Evolutionary conservation across 2,113 vertebrate genomes (phyloP).

Genomic region (Procapra przewalskii): DNA sequence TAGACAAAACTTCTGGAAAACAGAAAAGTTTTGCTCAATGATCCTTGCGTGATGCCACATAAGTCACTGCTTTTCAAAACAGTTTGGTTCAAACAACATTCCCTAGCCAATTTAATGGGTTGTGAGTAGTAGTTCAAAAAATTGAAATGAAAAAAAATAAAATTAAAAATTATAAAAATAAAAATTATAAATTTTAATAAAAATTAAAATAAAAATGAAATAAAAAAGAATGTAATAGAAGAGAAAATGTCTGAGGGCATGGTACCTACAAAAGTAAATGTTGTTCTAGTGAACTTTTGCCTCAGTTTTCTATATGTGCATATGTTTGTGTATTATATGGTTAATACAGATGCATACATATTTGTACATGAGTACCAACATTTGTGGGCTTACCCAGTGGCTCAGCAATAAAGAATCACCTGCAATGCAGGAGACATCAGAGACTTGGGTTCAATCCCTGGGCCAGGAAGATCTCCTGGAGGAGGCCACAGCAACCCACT

Average conservation of each 20-base stretch:
- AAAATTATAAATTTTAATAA: too few species aligned
- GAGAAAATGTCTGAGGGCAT: background rate
- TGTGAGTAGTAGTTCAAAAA: background rate
- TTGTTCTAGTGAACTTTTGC: background rate
- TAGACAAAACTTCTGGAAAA: background rate
- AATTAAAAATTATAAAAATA: background rate
- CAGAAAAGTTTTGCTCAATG: too few species aligned
- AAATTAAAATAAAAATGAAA: background rate
- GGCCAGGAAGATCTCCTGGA: background rate
- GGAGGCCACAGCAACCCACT: background rate
- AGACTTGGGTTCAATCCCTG: background rate
- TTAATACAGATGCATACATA: background rate
- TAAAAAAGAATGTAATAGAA: background rate
- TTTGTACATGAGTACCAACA: background rate
- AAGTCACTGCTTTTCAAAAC: background rate
- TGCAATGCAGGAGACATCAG: background rate
- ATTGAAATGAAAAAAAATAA: background rate
- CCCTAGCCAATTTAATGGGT: background rate
- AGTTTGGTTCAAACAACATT: background rate
- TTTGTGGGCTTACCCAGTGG: background rate
- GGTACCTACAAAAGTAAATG: background rate
- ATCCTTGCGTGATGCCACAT: background rate
- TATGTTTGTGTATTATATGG: background rate
- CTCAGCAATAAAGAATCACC: background rate
- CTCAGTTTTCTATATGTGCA: background rate